phyloP scores from a whole-genome alignment of 2,113 vertebrate species.

The Notechis scutatus region DNA sequence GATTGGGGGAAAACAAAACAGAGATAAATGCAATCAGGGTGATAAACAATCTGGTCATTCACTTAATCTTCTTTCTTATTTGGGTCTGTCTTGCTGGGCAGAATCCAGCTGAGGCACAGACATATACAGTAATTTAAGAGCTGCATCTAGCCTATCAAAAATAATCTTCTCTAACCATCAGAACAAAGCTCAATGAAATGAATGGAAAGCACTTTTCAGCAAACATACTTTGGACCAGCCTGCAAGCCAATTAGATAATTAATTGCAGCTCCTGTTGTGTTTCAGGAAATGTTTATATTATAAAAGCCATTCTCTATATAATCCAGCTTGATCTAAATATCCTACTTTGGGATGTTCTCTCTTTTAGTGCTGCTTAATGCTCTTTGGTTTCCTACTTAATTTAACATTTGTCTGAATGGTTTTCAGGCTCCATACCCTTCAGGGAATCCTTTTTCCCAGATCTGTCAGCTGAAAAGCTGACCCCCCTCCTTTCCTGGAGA shows the following conservation, averaged over 20 bases:
- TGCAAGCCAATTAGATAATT: background rate
- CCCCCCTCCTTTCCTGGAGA: background rate
- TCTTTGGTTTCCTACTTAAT: background rate
- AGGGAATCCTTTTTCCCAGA: background rate
- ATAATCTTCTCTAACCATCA: background rate
- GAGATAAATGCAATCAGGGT: background rate
- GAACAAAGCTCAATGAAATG: background rate
- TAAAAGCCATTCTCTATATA: background rate
- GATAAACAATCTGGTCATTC: conserved; percentile 4
- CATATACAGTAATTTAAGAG: background rate
- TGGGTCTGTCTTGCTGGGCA: background rate
- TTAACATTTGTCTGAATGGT: background rate
- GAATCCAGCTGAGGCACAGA: background rate
- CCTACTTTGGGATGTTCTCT: background rate
- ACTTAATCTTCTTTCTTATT: conserved; percentile 9
- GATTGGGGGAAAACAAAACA: background rate
- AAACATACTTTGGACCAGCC: background rate
- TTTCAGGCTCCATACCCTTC: background rate
- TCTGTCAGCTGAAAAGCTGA: background rate
- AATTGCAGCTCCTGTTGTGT: background rate
- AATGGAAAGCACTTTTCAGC: background rate
- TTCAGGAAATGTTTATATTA: background rate
- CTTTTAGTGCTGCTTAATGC: background rate
- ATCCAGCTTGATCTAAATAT: background rate
- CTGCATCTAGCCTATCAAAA: background rate